Evolutionary conservation across 2,888 invertebrate genomes (phyloP), one percentile per base, ranked within the genome.

Genomic region (Heliconius charithonia): DNA sequence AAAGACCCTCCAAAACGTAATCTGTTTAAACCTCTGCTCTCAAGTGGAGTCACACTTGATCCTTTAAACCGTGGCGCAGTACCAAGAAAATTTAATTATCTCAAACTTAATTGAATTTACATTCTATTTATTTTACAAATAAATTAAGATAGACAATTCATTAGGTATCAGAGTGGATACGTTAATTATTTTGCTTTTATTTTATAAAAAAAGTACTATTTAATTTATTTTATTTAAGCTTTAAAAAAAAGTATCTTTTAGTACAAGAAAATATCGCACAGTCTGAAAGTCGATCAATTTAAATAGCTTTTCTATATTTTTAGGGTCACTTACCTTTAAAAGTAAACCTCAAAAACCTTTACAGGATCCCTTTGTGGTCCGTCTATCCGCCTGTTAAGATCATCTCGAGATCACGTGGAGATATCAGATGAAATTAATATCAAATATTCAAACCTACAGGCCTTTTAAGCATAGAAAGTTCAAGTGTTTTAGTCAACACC

Each of bases 71-170:
- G 37, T 51, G 59, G 73, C 77, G 74, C 25, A 70, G 62, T n/a
- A 74, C 73, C 79, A 73, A 77, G 79, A 71, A 74, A 79, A 79
- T 76, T 79, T 76, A 77, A 79, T 74, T 79, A 73, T 77, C 74
- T 69, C 71, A 90, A 90, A 85, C 90, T 91, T 89, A 90, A 91
- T 91, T 89, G 88, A 89, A 89, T 89, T 85, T 83, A 86, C 85
- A 84, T 85, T 82, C 85, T 81, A 86, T 86, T 81, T 90, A 88
- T 87, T 89, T 89, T 88, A 85, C 83, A 87, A 88, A 91, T 90
- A 89, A 87, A 84, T 74, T 56, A 56, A 67, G n/a, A 67, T 67
- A 37, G 37, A 67, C n/a, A 37, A 67, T 67, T 67, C 67, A 67
- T 67, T 37, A 67, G n/a, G 41, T 19, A n/a, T 67, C 37, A 37